phyloP scores from a whole-genome alignment of 2,113 vertebrate genomes.

The Psettodes erumei region DNA sequence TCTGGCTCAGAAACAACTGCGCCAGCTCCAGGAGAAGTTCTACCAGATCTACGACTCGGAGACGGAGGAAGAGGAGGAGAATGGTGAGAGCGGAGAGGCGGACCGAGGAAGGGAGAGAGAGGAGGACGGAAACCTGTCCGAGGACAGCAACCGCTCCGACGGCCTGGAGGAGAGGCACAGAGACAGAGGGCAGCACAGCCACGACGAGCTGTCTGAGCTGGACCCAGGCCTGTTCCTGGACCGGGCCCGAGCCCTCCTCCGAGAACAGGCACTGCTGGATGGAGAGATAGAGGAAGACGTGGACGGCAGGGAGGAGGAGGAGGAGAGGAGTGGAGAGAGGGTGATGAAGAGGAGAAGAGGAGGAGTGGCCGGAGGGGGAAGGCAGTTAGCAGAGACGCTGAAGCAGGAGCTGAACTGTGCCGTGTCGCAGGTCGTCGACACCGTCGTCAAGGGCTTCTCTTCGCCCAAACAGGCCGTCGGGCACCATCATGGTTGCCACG shows the following conservation, averaged over 20 bases:
- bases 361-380: slow-evolving; percentile 87
- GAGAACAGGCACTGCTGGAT: slow-evolving; percentile 88
- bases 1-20: slow-evolving; percentile 91
- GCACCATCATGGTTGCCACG: slow-evolving; percentile 84
- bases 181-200: slow-evolving; percentile 69
- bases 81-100: slow-evolving; percentile 83
- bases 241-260: slow-evolving; percentile 91
- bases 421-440: slow-evolving; percentile 98
- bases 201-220: slow-evolving; percentile 89
- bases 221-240: slow-evolving; percentile 96
- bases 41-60: slow-evolving; percentile 99
- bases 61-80: slow-evolving; percentile 95
- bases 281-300: slow-evolving; percentile 81
- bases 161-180: slow-evolving; percentile 86
- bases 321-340: slow-evolving; percentile 85
- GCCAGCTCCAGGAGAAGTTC: slow-evolving; percentile 99
- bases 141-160: slow-evolving; percentile 96
- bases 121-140: slow-evolving; percentile 95
- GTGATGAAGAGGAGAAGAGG: slow-evolving; percentile 86
- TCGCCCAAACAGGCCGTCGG: slow-evolving; percentile 89
- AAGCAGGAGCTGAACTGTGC: slow-evolving; percentile 98
- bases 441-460: slow-evolving; percentile 97
- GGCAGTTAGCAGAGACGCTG: slow-evolving; percentile 94
- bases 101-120: slow-evolving; percentile 86
- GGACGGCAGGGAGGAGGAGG: slow-evolving; percentile 86